Evolutionary conservation across 2,113 vertebrate species (phyloP), one percentile per base, ranked within the genome.

Genomic region (Microtus pennsylvanicus): DNA sequence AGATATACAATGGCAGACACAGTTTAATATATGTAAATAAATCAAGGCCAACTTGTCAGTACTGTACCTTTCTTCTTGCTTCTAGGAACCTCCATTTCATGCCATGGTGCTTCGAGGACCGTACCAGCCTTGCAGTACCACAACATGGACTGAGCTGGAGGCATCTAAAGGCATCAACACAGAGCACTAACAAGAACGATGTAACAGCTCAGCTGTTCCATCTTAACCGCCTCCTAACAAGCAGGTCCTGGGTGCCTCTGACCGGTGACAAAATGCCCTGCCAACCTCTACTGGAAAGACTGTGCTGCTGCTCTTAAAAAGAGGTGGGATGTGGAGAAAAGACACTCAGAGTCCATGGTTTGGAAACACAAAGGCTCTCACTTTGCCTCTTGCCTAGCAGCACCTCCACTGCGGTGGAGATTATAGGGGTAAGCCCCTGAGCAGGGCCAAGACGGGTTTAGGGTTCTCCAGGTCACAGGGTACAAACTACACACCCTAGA

Each of bases 51-150:
- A 67, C 93, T 80, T 61, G 94, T 89, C 95, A 70, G 89, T 95
- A 95, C 98, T 88, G 96, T 94, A 96, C 98, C 95, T 98, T 97
- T 97, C 97, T 94, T 87, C 97, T 97, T 90, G 95, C 97, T 98
- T 97, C 98, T 95, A 97, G 96, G 95, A 97, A 90, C 97, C 96
- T 97, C 97, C 97, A 97, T 92, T 81, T 97, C 97, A 97, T 47
- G 95, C 93, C 98, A 95, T 72, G 94, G 95, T 94, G 96, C 97
- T 97, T 89, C 21, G 14, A 96, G 98, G 90, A 96, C 96, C 67
- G 76, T 69, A 35, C 65, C 7, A 96, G 97, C 97, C 97, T 97
- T 89, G 94, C 90, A 83, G 74, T 96, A 96, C 63, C 97, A 96
- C 95, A 94, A 94, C 97, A 97, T 30, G 93, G 97, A 96, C 94